Evolutionary conservation across 2,888 invertebrate species (phyloP), one percentile per base, ranked within the genome.

Genomic region (Theristus sp.): DNA sequence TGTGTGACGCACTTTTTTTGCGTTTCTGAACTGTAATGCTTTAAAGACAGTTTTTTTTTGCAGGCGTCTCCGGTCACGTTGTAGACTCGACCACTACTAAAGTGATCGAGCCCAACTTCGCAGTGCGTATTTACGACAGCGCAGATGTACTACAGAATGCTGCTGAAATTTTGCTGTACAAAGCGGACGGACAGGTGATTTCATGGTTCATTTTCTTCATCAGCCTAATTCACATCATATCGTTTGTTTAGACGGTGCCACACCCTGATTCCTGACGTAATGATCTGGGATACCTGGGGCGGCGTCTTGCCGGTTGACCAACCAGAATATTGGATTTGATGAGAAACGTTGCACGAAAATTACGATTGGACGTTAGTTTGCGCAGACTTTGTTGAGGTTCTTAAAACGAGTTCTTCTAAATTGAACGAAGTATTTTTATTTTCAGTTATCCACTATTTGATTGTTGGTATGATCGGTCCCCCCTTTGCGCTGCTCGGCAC

Each of bases 61-160:
- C n/a, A 60, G 60, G 60, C 30, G 56, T 31, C 6, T 57, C 57
- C 29, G 61, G 61, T 2, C 61, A 61, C 47, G 61, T 61, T 31
- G 58, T 61, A 10, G 58, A n/a, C n/a, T 61, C 54, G 61, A 61
- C 46, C 54, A 58, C 1, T 46, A 13, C 3, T 38, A n/a, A 10
- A 24, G 55, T 1, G 29, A 57, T 3, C n/a, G 61, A 61, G 53
- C 61, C 61, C 1, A 57, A 30, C 24, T 61, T 61, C 28, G 28
- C 57, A 1, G 38, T 61, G 13, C 46, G 61, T 17, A 52, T 20
- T 1, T 57, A 57, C 54, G 53, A 61, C 57, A 47, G 25, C 17
- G 26, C 47, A 17, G 49, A 47, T 52, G 47, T 25, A n/a, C 49
- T 61, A 31, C n/a, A 31, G 13, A 3, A 3, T 10, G 6, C 57